Evolutionary conservation across 2,888 invertebrate species (phyloP).

Genomic region (Cosmopolites sordidus): DNA sequence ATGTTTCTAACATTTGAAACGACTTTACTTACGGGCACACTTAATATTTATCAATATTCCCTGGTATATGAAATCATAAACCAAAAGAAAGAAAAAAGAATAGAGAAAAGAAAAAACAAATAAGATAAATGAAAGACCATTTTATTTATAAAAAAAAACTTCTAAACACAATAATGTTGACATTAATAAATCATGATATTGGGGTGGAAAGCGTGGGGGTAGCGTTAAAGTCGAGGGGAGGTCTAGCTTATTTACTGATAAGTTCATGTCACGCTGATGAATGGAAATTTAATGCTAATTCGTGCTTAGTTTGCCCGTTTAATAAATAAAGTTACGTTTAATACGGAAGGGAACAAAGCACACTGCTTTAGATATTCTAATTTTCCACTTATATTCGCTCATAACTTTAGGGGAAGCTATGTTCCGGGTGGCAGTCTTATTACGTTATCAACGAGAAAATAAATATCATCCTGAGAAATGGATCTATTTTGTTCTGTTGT

Average conservation of each 20-base stretch:
- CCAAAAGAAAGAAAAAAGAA: too few species aligned
- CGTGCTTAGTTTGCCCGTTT: conserved; percentile 45
- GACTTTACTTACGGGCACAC: too few species aligned
- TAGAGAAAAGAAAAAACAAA: too few species aligned
- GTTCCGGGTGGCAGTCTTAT: conserved; percentile 28
- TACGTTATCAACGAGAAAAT: conserved; percentile 28
- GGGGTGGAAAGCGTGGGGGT: conserved; percentile 27
- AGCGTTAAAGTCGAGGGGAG: conserved; percentile 35
- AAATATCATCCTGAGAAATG: conserved; percentile 26
- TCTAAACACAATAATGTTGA: not conserved
- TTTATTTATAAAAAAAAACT: too few species aligned
- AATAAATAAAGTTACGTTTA: conserved; percentile 46
- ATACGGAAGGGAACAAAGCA: conserved; percentile 42
- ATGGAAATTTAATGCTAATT: conserved; percentile 49
- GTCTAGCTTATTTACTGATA: conserved; percentile 48
- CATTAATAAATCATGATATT: conserved; percentile 23
- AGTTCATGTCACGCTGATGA: conserved; percentile 48
- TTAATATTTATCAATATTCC: too few species aligned
- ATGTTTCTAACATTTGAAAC: too few species aligned
- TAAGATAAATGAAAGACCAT: too few species aligned
- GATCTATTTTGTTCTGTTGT: conserved; percentile 25
- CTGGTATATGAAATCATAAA: too few species aligned
- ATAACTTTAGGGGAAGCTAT: conserved; percentile 36
- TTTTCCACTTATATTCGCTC: conserved; percentile 42
- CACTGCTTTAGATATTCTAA: conserved; percentile 43